Evolutionary conservation across 2,888 invertebrate species (phyloP), one percentile per base, ranked within the genome.

Genomic region (Hybos culiciformis): DNA sequence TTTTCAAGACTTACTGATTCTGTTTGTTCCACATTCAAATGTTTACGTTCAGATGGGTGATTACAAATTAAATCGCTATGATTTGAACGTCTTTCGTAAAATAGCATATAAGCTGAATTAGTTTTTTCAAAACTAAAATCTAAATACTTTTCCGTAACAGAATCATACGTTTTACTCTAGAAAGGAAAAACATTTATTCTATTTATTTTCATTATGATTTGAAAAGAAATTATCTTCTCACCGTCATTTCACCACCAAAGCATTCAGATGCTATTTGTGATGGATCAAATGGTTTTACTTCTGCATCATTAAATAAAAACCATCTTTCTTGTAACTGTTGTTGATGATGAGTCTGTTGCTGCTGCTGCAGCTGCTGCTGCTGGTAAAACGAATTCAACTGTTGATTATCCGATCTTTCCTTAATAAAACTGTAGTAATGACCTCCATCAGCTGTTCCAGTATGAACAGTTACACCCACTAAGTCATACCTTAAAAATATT

Each of bases 361-460:
- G n/a, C n/a, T n/a, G n/a, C n/a, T n/a, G n/a, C n/a, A n/a, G n/a
- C n/a, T n/a, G n/a, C n/a, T n/a, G n/a, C n/a, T n/a, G n/a, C n/a
- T n/a, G n/a, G n/a, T n/a, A n/a, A n/a, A n/a, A n/a, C n/a, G n/a
- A n/a, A n/a, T n/a, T n/a, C 17, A 19, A 11, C 1, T 70, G 69
- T 4, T 72, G 71, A 37, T 52, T 56, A 45, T 79, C 74, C 50
- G 75, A 78, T 29, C 91, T 74, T 67, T 93, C 93, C 51, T 91
- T 78, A 48, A 94, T 94, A 63, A 94, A 94, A 70, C 85, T 84
- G 67, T 93, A 93, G 66, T 94, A 94, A 66, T 94, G 94, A 0
- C 94, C 94, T 42, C 93, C 93, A 63, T 94, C 94, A 2, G 94
- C 94, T 0, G 92, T 94, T n/a, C 94, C 94, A 14, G 94, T 94